Evolutionary conservation across 2,797 vertebrate species (phyloP), one percentile per base, ranked within the genome.

Genomic region (Esox lucius): DNA sequence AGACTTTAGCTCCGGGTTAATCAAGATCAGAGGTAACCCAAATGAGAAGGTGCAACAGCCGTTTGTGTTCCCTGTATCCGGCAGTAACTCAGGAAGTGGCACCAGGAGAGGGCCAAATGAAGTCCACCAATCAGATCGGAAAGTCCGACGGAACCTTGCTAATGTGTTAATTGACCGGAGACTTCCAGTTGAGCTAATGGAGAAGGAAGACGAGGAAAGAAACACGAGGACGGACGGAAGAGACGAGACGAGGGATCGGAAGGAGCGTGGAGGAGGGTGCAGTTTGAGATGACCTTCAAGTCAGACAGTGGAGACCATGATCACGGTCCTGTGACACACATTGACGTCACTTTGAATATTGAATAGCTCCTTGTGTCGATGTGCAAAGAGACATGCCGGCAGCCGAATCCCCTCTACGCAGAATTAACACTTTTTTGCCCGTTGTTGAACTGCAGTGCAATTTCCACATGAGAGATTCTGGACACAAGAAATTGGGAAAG

Each of bases 41-140:
- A 31, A 26, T 31, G 26, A 5, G 28, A 17, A 65, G 75, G 67
- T 4, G 1, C 42, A 76, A 72, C 72, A 28, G 69, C 76, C 83
- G 79, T 74, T 80, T 75, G 49, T 75, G 69, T 81, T 74, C 71
- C 81, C 70, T 76, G 75, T 62, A 65, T 64, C 71, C 24, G 75
- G 71, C 8, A 19, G 46, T 68, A 75, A 85, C 80, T 77, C 75
- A 86, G 89, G 86, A 86, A 86, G 87, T 86, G 79, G 78, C 76
- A 79, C 73, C 68, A 75, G 65, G 70, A 80, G 77, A n/a, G 78
- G 17, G 74, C 81, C 64, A 72, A 61, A 68, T 51, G 76, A 65
- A 19, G 56, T 82, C 75, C 53, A 82, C 85, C 78, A 86, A 89
- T 88, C 86, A 86, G 81, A 87, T 89, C 77, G 90, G 77, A 84